Evolutionary conservation across 2,113 vertebrate species (phyloP).

Genomic region (Rhinoderma darwinii): DNA sequence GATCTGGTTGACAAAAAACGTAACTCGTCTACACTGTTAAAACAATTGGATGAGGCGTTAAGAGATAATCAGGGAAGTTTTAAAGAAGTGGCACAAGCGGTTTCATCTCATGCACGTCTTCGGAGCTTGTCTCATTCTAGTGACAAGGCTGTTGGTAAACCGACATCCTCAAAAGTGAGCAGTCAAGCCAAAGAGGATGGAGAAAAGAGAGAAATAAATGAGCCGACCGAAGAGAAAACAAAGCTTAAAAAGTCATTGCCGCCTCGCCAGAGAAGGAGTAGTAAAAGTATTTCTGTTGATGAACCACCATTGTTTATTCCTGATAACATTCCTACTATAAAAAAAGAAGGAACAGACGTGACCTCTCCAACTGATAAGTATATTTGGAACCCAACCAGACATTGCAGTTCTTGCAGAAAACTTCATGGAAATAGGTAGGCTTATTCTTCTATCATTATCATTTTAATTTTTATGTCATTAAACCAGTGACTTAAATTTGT

Average conservation of each 20-base stretch:
- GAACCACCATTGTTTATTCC: constrained; percentile 95
- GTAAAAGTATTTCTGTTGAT: constrained; percentile 89
- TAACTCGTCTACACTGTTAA: constrained; percentile 63
- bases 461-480: background rate
- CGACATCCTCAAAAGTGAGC: constrained; percentile 63
- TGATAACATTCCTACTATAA: constrained; percentile 91
- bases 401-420: constrained; percentile 93
- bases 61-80: constrained; percentile 64
- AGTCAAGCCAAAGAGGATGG: constrained; percentile 71
- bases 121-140: constrained; percentile 69
- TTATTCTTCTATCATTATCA: constrained; percentile 52
- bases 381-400: constrained; percentile 90
- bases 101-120: constrained; percentile 52
- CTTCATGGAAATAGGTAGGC: constrained; percentile 93
- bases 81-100: constrained; percentile 66
- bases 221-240: constrained; percentile 76
- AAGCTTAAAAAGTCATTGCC: constrained; percentile 83
- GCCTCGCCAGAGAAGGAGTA: constrained; percentile 84
- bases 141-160: constrained; percentile 71
- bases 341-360: constrained; percentile 85
- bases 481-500: background rate
- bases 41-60: constrained; percentile 69
- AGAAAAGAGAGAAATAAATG: constrained; percentile 69
- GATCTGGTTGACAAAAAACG: constrained; percentile 67
- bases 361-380: constrained; percentile 76